Evolutionary conservation across 37 sponge, comb jelly and placozoan genomes (phyloP).

Genomic region (Crambe crambe): DNA sequence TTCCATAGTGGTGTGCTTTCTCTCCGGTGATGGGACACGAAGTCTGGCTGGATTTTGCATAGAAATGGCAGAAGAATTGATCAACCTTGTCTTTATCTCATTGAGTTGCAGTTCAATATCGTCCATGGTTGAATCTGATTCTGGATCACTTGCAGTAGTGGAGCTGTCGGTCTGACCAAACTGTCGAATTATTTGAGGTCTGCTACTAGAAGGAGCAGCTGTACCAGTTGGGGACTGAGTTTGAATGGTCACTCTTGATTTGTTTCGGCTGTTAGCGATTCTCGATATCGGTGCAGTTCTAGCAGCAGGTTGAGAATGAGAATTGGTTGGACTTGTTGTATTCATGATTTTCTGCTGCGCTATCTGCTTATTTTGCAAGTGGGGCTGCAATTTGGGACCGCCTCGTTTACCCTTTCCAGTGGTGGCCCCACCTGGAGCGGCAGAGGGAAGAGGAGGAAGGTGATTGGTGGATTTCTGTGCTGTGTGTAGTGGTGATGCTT

Average conservation of each 20-base stretch:
- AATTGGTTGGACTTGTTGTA: background rate
- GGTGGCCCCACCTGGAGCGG: background rate
- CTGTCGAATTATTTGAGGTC: conserved; percentile 28
- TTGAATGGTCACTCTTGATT: background rate
- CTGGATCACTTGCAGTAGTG: too few species aligned
- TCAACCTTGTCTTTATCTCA: conserved; percentile 12
- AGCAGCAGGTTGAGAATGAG: background rate
- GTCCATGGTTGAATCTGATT: conserved; percentile 5
- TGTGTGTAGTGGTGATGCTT: conserved; percentile 17
- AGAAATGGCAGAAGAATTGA: background rate
- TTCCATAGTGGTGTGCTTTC: background rate
- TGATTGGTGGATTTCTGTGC: background rate
- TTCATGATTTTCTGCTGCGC: conserved; percentile 2
- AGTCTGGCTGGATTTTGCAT: background rate
- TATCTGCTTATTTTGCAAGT: conserved; percentile 20
- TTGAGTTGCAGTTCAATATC: conserved; percentile 39
- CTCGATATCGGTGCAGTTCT: conserved; percentile 11
- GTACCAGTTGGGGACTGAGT: background rate
- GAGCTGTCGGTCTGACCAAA: background rate
- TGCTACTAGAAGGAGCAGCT: background rate
- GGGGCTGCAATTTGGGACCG: conserved; percentile 9
- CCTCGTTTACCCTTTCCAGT: background rate
- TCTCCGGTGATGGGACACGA: conserved; percentile 10
- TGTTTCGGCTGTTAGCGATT: conserved; percentile 1
- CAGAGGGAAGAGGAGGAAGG: background rate